phyloP scores from a whole-genome alignment of 2,888 invertebrate species.

The Cybosia mesomella region DNA sequence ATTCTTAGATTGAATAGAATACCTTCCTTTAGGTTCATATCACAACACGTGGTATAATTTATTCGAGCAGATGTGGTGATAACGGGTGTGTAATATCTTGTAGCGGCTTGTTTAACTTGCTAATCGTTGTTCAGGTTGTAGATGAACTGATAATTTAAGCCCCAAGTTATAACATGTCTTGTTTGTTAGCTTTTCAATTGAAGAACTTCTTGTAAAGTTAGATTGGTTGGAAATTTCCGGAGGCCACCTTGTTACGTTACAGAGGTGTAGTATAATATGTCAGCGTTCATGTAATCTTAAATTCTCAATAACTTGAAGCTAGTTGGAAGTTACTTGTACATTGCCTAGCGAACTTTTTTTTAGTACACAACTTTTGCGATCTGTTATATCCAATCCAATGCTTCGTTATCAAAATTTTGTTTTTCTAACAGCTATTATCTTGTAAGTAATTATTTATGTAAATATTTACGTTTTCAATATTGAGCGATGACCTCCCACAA shows the following conservation, averaged over 20 bases:
- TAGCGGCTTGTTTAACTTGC: constrained; percentile 80
- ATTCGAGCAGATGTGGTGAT: constrained; percentile 54
- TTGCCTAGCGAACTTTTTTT: neutral
- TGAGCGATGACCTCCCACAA: neutral
- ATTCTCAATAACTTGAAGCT: neutral
- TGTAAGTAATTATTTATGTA: neutral
- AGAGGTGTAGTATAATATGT: neutral
- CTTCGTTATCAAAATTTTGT: neutral
- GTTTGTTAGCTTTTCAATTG: constrained; percentile 42
- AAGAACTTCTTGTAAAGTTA: constrained; percentile 22
- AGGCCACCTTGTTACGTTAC: neutral
- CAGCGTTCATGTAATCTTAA: constrained; percentile 8
- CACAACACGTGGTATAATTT: constrained; percentile 73
- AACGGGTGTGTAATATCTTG: constrained; percentile 60
- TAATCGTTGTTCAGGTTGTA: constrained; percentile 77
- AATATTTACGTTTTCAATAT: neutral
- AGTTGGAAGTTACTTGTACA: neutral
- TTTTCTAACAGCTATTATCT: neutral
- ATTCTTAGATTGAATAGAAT: constrained; percentile 52
- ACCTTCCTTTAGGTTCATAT: constrained; percentile 65
- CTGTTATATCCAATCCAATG: no score
- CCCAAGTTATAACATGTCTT: constrained; percentile 55
- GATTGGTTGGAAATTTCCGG: constrained; percentile 21
- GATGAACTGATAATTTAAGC: constrained; percentile 72
- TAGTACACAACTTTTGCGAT: no score